Evolutionary conservation across 2,888 invertebrate species (phyloP).

Genomic region (Pristionchus exspectatus): DNA sequence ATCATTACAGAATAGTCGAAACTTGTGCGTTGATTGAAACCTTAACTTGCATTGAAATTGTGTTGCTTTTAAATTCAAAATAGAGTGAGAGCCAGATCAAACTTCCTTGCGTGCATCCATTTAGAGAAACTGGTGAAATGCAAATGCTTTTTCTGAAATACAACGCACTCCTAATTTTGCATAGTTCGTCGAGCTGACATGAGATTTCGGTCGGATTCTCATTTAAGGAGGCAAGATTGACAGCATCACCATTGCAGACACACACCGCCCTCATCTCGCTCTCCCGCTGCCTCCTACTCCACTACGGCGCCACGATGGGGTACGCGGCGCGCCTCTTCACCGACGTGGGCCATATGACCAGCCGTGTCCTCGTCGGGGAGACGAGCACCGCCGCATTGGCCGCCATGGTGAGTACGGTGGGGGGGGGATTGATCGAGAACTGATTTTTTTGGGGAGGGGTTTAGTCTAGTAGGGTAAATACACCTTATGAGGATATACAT

Average conservation of each 20-base stretch:
- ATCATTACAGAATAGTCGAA: too few species aligned
- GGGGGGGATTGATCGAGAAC: not conserved
- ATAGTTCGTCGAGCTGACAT: not conserved
- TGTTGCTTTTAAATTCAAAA: too few species aligned
- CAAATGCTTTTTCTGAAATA: not conserved
- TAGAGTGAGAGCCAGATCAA: too few species aligned
- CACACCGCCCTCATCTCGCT: constrained; percentile 28
- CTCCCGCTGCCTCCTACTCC: not conserved
- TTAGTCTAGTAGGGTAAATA: too few species aligned
- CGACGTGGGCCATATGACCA: constrained; percentile 27
- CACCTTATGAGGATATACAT: too few species aligned
- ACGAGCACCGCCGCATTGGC: not conserved
- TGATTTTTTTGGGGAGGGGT: not conserved
- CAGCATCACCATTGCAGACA: not conserved
- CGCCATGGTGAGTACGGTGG: constrained; percentile 6
- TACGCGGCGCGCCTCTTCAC: constrained; percentile 29
- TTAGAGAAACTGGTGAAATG: not conserved
- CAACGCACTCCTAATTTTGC: not conserved
- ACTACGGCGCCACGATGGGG: not conserved
- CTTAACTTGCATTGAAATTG: too few species aligned
- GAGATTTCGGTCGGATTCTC: not conserved
- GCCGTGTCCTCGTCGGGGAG: not conserved
- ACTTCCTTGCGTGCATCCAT: too few species aligned
- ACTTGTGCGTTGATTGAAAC: too few species aligned
- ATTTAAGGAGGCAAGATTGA: too few species aligned